Conservation (phyloP, 2,888 invertebrate genomes). For the Abrostola tripartita region DNA sequence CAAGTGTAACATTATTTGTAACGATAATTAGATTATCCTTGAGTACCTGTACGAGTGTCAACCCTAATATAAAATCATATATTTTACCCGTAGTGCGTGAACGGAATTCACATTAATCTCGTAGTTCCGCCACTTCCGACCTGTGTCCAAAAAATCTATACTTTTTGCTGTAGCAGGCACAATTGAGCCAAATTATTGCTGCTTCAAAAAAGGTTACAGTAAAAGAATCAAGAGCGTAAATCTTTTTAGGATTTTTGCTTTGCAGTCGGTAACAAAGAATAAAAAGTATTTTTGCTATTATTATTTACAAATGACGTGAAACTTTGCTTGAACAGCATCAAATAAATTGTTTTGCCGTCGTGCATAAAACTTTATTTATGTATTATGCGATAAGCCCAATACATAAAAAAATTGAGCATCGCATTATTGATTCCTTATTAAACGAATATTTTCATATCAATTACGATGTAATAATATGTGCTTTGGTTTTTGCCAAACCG, state of each 20-base stretch:
- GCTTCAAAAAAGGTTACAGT: constrained; percentile 25
- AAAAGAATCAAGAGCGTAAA: constrained; percentile 22
- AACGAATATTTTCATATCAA: not conserved
- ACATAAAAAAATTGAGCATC: too few relatives aligned
- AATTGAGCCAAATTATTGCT: constrained; percentile 46
- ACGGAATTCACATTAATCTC: constrained; percentile 72
- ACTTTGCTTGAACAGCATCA: too few relatives aligned
- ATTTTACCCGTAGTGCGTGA: constrained; percentile 65
- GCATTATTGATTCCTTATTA: too few relatives aligned
- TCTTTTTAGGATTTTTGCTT: constrained; percentile 9
- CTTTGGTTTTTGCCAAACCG: not conserved
- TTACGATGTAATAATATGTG: not conserved
- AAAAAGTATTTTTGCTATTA: too few relatives aligned
- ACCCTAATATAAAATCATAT: constrained; percentile 63
- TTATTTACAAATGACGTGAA: too few relatives aligned
- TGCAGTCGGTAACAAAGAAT: not conserved
- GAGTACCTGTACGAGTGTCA: constrained; percentile 31
- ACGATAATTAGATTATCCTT: constrained; percentile 21
- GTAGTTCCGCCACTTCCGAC: constrained; percentile 60
- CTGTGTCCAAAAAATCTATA: constrained; percentile 68
- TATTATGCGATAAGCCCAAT: too few relatives aligned
- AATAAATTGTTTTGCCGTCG: too few relatives aligned
- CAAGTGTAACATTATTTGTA: constrained; percentile 4
- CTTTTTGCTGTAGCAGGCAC: constrained; percentile 54
- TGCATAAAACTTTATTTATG: too few relatives aligned